Evolutionary conservation across 1,140 invertebrate genomes (phyloP).

Genomic region (Polypedilum pembai): DNA sequence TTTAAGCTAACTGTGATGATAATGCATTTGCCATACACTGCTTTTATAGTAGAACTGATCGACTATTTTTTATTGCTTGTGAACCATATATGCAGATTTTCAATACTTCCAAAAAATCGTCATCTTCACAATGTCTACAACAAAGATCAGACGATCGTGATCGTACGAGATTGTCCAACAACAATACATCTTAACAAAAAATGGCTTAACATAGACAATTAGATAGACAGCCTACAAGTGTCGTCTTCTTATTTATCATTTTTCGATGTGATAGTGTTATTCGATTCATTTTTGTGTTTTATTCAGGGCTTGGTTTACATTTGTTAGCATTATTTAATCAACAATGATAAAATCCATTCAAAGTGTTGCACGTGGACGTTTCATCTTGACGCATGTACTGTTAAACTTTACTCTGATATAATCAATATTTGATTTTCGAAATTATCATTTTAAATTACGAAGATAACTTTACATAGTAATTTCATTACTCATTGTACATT

Average conservation of each 20-base stretch:
- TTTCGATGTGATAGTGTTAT: background rate
- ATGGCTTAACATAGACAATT: background rate
- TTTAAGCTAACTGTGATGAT: constrained; percentile 24
- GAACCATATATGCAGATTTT: constrained; percentile 14
- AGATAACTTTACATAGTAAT: too few species aligned
- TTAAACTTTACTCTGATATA: background rate
- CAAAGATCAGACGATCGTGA: background rate
- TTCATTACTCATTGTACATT: too few species aligned
- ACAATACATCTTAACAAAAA: constrained; percentile 14
- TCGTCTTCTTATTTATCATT: background rate
- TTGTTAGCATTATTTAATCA: background rate
- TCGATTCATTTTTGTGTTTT: background rate
- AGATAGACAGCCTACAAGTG: background rate
- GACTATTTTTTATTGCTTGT: background rate
- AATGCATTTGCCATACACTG: background rate
- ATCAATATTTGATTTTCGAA: background rate
- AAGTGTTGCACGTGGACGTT: background rate
- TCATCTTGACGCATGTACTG: background rate
- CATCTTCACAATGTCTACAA: too few species aligned
- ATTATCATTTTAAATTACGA: background rate
- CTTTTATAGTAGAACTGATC: constrained; percentile 20
- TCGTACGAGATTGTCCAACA: background rate
- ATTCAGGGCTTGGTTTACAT: constrained; percentile 7
- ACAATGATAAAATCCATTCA: background rate
- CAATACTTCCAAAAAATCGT: background rate